These are phyloP conservation scores for Ostrea edulis DNA, from an alignment of 1,140 invertebrate genomes.

Conservation along the genomic window DNA sequence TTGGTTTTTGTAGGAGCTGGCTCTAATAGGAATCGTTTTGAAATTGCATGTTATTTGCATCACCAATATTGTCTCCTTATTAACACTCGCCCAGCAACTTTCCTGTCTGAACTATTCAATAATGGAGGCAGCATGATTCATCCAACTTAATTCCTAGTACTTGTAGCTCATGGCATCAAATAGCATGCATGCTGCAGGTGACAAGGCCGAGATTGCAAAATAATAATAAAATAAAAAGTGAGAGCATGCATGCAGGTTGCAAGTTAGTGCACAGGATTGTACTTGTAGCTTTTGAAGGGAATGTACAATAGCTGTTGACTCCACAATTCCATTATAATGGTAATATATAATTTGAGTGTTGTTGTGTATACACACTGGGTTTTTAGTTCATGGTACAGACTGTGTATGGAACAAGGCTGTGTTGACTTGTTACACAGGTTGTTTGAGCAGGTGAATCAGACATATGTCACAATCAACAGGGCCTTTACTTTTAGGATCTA, in stretches of 20 bases:
- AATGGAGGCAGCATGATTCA: slow-evolving; percentile 13
- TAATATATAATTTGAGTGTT: background rate
- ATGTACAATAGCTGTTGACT: background rate
- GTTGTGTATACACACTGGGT: background rate
- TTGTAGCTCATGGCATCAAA: background rate
- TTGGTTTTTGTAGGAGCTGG: background rate
- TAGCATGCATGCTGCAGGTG: background rate
- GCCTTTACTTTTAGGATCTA: background rate
- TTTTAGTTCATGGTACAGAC: too few relatives aligned
- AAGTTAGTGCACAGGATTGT: too few relatives aligned
- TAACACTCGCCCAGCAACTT: background rate
- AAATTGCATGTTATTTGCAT: background rate
- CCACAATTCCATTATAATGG: background rate
- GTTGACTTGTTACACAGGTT: slow-evolving; percentile 20
- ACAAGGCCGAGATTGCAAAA: background rate
- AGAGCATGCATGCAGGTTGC: too few relatives aligned
- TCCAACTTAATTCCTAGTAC: background rate
- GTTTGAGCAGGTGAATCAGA: slow-evolving; percentile 31
- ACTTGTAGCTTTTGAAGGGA: too few relatives aligned
- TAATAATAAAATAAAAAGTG: background rate
- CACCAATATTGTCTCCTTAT: slow-evolving; percentile 3
- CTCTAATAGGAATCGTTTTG: background rate
- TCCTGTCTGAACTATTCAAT: background rate
- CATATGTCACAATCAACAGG: background rate
- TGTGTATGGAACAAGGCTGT: background rate